Evolutionary conservation across 2,888 invertebrate species (phyloP), one percentile per base, ranked within the genome.

Genomic region (Pristionchus arcanus): DNA sequence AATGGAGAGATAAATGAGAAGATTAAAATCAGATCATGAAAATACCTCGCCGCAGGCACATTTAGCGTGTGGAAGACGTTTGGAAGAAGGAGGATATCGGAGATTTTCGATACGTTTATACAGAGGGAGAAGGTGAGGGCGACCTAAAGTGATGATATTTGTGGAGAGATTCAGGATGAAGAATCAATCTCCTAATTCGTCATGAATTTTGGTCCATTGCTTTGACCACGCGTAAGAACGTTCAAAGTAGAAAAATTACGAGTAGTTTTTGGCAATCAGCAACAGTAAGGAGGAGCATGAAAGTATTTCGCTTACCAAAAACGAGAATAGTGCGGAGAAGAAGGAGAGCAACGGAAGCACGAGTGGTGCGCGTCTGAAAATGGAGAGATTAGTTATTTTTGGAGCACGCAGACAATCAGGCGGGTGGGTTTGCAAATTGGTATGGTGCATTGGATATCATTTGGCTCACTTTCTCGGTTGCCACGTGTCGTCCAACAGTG

Each of bases 51-150:
- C 19, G 89, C 89, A 15, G 89, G 89, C 19, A 89, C 89, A 28
- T 89, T 89, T 19, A 89, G 89, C 25, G 89, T 81, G 83, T 89
- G 89, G 89, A 89, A 89, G 59, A 89, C 89, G 49, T 89, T 89
- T 0, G 89, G 89, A 16, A 89, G 83, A 13, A 89, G 81, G 28
- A 89, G 89, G 28, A 89, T 59, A 15, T 89, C 83, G 25, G 89
- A 68, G 19, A 89, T 49, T 28, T 68, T 71, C 31, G 89, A 89
- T 37, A 89, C 89, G n/a, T 89, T 89, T n/a, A 89, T 66, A 49
- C 89, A 89, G 28, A 89, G 83, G n/a, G 89, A 89, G 89, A 89
- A 89, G 1, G 89, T 89, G 42, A 89, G 63, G 28, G 89, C 83
- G n/a, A 89, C 81, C 81, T 81, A n/a, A 34, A 21, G 15, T 59